Evolutionary conservation across 1,140 invertebrate species (phyloP), one percentile per base, ranked within the genome.

Genomic region (Ladona fulva): DNA sequence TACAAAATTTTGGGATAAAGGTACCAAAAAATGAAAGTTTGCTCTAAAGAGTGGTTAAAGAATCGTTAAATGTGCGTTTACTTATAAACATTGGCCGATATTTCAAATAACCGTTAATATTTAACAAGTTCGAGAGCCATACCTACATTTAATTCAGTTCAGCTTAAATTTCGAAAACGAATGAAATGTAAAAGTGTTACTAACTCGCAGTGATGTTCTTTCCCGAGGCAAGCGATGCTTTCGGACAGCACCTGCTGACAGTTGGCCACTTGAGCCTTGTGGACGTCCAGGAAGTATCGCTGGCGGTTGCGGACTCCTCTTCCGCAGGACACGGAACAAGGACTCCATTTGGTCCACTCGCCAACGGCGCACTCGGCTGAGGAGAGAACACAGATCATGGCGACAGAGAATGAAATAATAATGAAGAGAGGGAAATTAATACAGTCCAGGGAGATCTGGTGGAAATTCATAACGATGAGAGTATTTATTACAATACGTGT

Each of bases 341-440:
- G 91, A 37, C 90, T 90, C 91, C 92, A 94, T 77, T 92, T 88
- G 76, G 89, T 90, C 91, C 91, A 92, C 0, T 88, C 86, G 0
- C 91, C 91, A 22, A 92, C 89, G 66, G 90, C 86, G 79, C 85
- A 86, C 14, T 52, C 75, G 7, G 76, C 42, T 76, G 29, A 19
- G 12, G 52, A 66, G 5, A 66, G 3, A 66, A 66, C 14, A 74
- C 14, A 7, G 77, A 75, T 59, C 25, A 66, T 19, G 0, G 25
- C 10, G 11, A 75, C 12, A 75, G 24, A 14, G 24, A 75, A 75
- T 75, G 12, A 24, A 75, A 19, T 19, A 75, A 12, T 11, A 24
- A 75, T n/a, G n/a, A n/a, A n/a, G n/a, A n/a, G n/a, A n/a, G n/a
- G n/a, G n/a, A n/a, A n/a, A n/a, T n/a, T n/a, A n/a, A n/a, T n/a